These are phyloP conservation scores for Gisinianus flammeolus DNA, from an alignment of 2,888 invertebrate genomes.

Conservation along the genomic window DNA sequence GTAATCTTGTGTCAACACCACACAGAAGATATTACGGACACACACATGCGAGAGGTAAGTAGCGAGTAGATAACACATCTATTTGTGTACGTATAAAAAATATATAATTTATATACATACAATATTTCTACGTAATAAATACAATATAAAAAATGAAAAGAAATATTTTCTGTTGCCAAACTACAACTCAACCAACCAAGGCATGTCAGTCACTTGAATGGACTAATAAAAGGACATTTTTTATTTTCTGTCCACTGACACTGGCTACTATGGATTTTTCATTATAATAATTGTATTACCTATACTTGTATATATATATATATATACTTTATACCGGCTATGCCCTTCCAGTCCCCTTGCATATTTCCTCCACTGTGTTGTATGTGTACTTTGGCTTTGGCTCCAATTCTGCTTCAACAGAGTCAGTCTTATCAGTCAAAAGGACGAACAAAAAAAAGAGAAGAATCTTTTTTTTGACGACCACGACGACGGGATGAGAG, in stretches of 20 bases:
- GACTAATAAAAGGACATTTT: not conserved
- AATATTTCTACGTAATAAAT: too few relatives aligned
- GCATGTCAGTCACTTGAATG: not conserved
- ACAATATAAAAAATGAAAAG: too few relatives aligned
- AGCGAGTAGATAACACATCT: not conserved
- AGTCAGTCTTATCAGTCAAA: conserved; percentile 11
- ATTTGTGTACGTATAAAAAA: too few relatives aligned
- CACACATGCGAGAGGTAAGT: not conserved
- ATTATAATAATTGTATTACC: too few relatives aligned
- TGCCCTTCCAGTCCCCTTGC: too few relatives aligned
- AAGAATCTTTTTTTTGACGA: too few relatives aligned
- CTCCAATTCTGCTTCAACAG: too few relatives aligned
- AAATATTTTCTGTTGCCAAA: not conserved
- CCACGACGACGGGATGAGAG: not conserved
- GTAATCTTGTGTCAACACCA: conserved; percentile 33
- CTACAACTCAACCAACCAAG: not conserved
- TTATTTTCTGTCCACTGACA: not conserved
- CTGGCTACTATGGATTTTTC: not conserved
- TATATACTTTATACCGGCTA: too few relatives aligned
- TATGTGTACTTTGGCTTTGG: not conserved
- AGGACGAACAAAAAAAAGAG: too few relatives aligned
- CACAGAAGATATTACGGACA: not conserved
- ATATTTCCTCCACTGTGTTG: not conserved
- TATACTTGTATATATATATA: too few relatives aligned
- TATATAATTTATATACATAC: conserved; percentile 3